Conservation (phyloP, 1,140 invertebrate species). For the Leptinotarsa lineolata region DNA sequence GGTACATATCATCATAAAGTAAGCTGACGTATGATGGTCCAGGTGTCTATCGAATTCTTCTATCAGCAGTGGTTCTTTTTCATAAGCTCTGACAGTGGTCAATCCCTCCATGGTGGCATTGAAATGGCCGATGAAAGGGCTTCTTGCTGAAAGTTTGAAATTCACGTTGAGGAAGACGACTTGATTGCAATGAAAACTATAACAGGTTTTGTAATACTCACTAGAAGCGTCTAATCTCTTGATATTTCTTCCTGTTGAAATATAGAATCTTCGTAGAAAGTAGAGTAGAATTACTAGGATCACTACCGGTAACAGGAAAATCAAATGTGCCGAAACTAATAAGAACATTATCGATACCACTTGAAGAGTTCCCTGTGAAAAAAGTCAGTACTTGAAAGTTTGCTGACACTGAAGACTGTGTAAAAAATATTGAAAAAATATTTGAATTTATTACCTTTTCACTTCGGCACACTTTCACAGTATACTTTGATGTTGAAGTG, state of each 20-base stretch:
- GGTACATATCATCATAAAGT: conserved; percentile 65
- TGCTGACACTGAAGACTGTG: too few species aligned
- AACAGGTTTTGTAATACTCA: conserved; percentile 47
- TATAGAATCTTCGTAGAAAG: conserved; percentile 68
- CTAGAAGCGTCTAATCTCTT: conserved; percentile 68
- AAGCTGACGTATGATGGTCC: conserved; percentile 70
- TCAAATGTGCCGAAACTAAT: conserved; percentile 28
- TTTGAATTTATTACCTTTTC: too few species aligned
- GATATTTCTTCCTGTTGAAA: conserved; percentile 65
- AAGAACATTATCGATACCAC: conserved; percentile 33
- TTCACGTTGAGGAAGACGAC: too few species aligned
- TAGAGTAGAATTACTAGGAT: conserved; percentile 28
- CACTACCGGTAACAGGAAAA: conserved; percentile 27
- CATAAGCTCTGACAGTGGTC: conserved; percentile 84
- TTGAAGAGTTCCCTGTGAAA: conserved; percentile 11
- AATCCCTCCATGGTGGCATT: conserved; percentile 72
- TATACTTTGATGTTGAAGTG: too few species aligned
- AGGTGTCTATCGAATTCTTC: conserved; percentile 80
- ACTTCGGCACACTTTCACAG: too few species aligned
- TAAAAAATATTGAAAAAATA: too few species aligned
- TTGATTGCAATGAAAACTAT: too few species aligned
- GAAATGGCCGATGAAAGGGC: conserved; percentile 71
- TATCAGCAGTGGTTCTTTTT: conserved; percentile 75
- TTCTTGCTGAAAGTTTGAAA: conserved; percentile 48
- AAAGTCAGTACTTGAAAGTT: neutral